These are phyloP conservation scores for Pterocles orientalis DNA, from an alignment of 2,113 vertebrate genomes.

Conservation along the genomic window DNA sequence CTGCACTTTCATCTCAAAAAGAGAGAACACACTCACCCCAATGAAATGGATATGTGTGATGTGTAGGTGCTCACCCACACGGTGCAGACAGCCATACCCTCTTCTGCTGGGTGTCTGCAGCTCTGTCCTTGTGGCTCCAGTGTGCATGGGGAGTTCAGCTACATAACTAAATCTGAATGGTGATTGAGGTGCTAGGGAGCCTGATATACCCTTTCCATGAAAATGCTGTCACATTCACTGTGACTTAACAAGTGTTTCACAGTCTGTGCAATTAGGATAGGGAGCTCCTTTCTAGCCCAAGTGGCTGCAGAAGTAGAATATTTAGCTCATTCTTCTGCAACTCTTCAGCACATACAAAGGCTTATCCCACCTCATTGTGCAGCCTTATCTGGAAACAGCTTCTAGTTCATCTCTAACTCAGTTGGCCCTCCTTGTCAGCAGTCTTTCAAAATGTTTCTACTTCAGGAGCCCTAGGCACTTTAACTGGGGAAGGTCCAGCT, in stretches of 20 bases:
- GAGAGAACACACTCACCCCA: not conserved
- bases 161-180: not conserved
- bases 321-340: not conserved
- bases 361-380: not conserved
- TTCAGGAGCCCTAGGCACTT: not conserved
- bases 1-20: not conserved
- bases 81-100: not conserved
- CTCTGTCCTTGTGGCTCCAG: not conserved
- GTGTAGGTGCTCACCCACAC: not conserved
- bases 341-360: not conserved
- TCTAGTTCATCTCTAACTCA: not conserved
- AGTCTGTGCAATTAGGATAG: not conserved
- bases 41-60: not conserved
- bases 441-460: not conserved
- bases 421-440: not conserved
- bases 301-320: not conserved
- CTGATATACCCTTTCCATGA: not conserved
- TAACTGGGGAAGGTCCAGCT: not conserved
- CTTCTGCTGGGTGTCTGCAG: not conserved
- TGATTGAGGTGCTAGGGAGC: not conserved
- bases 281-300: not conserved
- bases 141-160: not conserved
- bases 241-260: not conserved
- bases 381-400: not conserved
- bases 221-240: not conserved